Evolutionary conservation across 2,797 vertebrate genomes (phyloP).

Genomic region (Sebastes elongatus): DNA sequence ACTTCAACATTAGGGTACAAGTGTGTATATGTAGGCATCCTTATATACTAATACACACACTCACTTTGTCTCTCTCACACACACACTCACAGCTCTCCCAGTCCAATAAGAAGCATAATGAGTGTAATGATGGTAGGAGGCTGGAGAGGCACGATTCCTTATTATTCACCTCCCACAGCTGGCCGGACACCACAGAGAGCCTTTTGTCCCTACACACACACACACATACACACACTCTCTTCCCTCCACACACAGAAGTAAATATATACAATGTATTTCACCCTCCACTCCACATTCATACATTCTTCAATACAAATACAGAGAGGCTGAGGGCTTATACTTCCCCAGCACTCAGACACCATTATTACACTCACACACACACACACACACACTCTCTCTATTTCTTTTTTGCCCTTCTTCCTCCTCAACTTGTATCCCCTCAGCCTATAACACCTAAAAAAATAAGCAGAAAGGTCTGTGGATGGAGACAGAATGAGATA

Average conservation of each 20-base stretch:
- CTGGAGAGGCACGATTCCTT: conserved; percentile 51
- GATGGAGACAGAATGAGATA: conserved; percentile 45
- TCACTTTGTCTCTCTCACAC: not conserved
- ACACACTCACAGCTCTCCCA: conserved; percentile 16
- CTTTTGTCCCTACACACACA: conserved; percentile 31
- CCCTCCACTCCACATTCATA: conserved; percentile 26
- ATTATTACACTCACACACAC: conserved; percentile 4
- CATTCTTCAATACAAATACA: conserved; percentile 41
- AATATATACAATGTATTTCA: conserved; percentile 27
- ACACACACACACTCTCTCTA: not conserved
- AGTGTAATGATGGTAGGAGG: conserved; percentile 63
- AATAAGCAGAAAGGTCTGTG: conserved; percentile 46
- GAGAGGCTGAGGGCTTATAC: conserved; percentile 15
- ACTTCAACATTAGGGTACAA: conserved; percentile 13
- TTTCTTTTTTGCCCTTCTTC: not conserved
- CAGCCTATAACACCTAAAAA: conserved; percentile 51
- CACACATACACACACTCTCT: not conserved
- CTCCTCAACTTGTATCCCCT: conserved; percentile 36
- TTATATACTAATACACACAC: not conserved
- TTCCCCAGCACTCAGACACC: conserved; percentile 18
- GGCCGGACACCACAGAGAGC: conserved; percentile 39
- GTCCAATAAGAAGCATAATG: conserved; percentile 58
- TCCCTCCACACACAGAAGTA: not conserved
- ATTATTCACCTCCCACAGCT: conserved; percentile 66
- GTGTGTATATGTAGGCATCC: conserved; percentile 9